Evolutionary conservation across 2,888 invertebrate species (phyloP).

Genomic region (Melangyna quadrimaculata): DNA sequence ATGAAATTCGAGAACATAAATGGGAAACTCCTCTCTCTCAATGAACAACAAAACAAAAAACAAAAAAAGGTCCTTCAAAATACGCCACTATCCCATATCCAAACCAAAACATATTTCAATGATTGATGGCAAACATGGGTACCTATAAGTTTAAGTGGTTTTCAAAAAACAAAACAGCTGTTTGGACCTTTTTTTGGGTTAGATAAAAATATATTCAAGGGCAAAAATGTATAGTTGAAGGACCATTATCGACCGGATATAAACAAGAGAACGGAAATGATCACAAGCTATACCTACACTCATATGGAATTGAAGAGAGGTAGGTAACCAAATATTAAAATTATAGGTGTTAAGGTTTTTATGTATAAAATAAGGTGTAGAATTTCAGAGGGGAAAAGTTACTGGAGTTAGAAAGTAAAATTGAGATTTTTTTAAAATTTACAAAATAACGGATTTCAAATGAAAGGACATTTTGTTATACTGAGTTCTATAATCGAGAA

Average conservation of each 20-base stretch:
- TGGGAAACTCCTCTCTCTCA: neutral
- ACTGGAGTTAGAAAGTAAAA: neutral
- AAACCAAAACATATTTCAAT: neutral
- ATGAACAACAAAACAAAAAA: neutral
- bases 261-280: conserved; percentile 23
- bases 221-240: neutral
- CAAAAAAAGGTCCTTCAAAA: conserved; percentile 6
- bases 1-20: neutral
- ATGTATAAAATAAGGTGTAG: neutral
- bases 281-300: neutral
- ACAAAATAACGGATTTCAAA: neutral
- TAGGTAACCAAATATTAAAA: neutral
- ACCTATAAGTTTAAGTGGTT: conserved; percentile 9
- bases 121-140: conserved; percentile 1
- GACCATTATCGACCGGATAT: neutral
- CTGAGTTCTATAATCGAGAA: neutral
- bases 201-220: neutral
- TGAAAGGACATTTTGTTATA: neutral
- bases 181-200: neutral
- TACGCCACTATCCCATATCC: neutral
- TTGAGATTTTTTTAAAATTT: neutral
- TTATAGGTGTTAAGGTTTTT: neutral
- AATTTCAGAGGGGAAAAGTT: neutral
- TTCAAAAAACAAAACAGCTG: conserved; percentile 2
- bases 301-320: neutral